Evolutionary conservation across 1,140 invertebrate species (phyloP).

Genomic region (Aphidius ervi): DNA sequence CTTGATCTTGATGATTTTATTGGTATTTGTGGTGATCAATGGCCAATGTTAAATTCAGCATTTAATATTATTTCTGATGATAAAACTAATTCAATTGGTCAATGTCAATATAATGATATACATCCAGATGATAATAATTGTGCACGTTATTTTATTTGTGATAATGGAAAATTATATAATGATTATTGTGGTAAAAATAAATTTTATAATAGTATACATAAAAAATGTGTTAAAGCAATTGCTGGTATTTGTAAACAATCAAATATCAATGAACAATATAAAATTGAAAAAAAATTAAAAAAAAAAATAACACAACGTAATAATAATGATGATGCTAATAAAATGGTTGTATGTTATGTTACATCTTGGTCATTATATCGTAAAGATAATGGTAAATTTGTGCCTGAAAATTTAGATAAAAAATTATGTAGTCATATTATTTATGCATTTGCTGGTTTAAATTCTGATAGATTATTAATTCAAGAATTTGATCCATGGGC

Average conservation of each 20-base stretch:
- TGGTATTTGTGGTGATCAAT: slow-evolving; percentile 63
- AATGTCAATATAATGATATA: slow-evolving; percentile 52
- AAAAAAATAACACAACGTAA: slow-evolving; percentile 25
- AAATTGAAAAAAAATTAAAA: slow-evolving; percentile 27
- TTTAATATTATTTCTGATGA: no score
- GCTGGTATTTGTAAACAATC: slow-evolving; percentile 38
- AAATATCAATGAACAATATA: slow-evolving; percentile 17
- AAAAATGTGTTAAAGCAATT: slow-evolving; percentile 34
- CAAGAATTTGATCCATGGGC: slow-evolving; percentile 80
- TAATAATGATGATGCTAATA: slow-evolving; percentile 38
- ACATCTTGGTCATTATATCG: slow-evolving; percentile 87
- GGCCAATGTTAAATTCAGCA: slow-evolving; percentile 61
- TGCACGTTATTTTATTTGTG: slow-evolving; percentile 64
- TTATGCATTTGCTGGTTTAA: slow-evolving; percentile 85
- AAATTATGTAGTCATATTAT: slow-evolving; percentile 81
- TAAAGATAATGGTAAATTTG: slow-evolving; percentile 75
- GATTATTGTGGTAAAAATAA: slow-evolving; percentile 40
- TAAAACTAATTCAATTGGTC: slow-evolving; percentile 46
- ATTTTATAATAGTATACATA: slow-evolving; percentile 32
- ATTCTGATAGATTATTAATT: slow-evolving; percentile 69
- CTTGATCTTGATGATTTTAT: slow-evolving; percentile 66
- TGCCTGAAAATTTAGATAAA: slow-evolving; percentile 78
- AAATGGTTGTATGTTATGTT: slow-evolving; percentile 75
- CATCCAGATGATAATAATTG: slow-evolving; percentile 63
- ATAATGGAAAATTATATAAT: slow-evolving; percentile 47